A percentile compares a stretch with the other conserved stretches of the same genome.
Evolutionary conservation across 2,888 invertebrate genomes (phyloP).

Genomic region (Noctua pronuba): DNA sequence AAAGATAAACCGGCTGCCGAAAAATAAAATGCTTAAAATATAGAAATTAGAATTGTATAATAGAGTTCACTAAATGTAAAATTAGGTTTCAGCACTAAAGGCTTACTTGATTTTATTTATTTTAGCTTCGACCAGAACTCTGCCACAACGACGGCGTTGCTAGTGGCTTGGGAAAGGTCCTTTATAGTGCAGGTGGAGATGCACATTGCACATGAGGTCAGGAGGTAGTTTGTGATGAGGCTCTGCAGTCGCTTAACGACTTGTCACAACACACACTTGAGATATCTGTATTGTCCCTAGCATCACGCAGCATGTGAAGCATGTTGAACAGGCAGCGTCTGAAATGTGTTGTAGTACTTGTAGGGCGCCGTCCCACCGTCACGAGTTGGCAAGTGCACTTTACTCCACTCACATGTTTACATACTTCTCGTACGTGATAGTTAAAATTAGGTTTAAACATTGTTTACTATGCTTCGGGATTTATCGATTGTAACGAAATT

Average conservation of each 20-base stretch:
- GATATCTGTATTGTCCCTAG: not conserved
- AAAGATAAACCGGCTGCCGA: too few species aligned
- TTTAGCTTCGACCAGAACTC: not conserved
- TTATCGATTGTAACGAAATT: not conserved
- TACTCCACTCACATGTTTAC: not conserved
- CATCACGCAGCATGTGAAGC: not conserved
- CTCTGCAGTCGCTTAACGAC: not conserved
- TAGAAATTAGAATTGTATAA: too few species aligned
- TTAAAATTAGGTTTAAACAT: not conserved
- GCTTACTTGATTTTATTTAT: too few species aligned
- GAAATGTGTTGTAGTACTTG: not conserved
- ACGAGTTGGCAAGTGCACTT: conserved; percentile 4
- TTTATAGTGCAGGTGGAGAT: not conserved
- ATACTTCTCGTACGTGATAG: not conserved
- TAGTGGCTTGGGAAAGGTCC: not conserved
- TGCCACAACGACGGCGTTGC: not conserved
- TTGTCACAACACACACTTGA: not conserved
- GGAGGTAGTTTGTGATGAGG: not conserved
- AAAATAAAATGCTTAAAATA: too few species aligned
- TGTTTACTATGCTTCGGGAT: not conserved
- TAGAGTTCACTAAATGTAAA: too few species aligned
- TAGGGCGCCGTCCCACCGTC: not conserved
- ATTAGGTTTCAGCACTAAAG: too few species aligned
- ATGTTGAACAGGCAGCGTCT: not conserved
- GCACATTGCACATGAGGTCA: not conserved